Evolutionary conservation across 2,888 invertebrate species (phyloP).

Genomic region (Tetranychus truncatus): DNA sequence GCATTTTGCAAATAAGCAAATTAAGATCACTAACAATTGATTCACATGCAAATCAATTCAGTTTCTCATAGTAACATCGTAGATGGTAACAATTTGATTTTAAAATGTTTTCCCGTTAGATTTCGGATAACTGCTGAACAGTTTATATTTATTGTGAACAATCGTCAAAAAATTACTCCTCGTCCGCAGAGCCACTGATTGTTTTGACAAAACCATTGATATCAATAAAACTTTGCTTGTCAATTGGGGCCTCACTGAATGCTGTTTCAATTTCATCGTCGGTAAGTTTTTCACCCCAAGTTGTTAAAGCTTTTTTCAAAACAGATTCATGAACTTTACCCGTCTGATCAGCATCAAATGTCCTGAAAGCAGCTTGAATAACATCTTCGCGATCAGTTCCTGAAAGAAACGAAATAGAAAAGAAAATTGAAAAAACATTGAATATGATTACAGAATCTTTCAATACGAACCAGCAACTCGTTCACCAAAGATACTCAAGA

Average conservation of each 20-base stretch:
- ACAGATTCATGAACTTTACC: conserved; percentile 28
- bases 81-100: conserved; percentile 37
- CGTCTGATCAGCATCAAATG: conserved; percentile 54
- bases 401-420: conserved; percentile 32
- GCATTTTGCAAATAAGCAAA: no score
- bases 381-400: conserved; percentile 76
- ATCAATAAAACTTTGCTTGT: conserved; percentile 4
- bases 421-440: not conserved
- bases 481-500: conserved; percentile 72
- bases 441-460: not conserved
- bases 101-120: not conserved
- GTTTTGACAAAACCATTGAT: conserved; percentile 10
- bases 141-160: not conserved
- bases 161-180: not conserved
- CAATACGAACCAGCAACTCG: conserved; percentile 53
- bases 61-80: no score
- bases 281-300: conserved; percentile 76
- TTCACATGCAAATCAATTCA: no score
- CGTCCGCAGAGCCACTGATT: conserved; percentile 7
- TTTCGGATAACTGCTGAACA: not conserved
- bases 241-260: conserved; percentile 10
- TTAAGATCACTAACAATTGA: no score
- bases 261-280: conserved; percentile 22
- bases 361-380: conserved; percentile 74
- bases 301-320: conserved; percentile 74